phyloP scores from a whole-genome alignment of 2,113 vertebrate species.

The Phylloscopus trochiloides region DNA sequence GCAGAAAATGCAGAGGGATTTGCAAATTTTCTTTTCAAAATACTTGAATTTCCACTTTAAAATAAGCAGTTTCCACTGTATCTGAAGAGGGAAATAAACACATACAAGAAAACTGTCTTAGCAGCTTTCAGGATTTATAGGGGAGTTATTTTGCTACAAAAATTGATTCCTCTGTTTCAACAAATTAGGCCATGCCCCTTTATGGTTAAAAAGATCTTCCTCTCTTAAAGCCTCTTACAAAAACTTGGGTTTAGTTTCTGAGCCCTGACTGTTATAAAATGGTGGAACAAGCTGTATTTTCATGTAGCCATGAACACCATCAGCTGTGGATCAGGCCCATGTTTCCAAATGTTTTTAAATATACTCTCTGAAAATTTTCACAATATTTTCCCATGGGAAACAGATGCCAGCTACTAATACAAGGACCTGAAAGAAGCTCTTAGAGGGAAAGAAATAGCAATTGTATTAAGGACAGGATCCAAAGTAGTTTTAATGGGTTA shows the following conservation, averaged over 20 bases:
- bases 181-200: background rate
- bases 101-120: background rate
- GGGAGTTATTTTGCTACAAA: background rate
- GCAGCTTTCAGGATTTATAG: background rate
- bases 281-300: background rate
- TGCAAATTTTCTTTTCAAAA: background rate
- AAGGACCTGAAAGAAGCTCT: background rate
- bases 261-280: background rate
- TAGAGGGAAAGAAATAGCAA: background rate
- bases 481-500: background rate
- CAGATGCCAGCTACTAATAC: background rate
- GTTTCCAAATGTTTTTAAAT: background rate
- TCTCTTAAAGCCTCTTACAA: background rate
- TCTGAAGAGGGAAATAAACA: background rate
- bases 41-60: background rate
- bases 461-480: background rate
- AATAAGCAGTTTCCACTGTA: background rate
- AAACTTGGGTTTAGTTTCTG: rapidly evolving
- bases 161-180: background rate
- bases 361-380: background rate
- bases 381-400: background rate
- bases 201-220: background rate
- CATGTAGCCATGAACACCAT: background rate
- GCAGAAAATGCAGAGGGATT: background rate
- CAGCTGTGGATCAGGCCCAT: background rate